Conservation (phyloP, 2,888 invertebrate species). For the Noctuana brunneofusca region DNA sequence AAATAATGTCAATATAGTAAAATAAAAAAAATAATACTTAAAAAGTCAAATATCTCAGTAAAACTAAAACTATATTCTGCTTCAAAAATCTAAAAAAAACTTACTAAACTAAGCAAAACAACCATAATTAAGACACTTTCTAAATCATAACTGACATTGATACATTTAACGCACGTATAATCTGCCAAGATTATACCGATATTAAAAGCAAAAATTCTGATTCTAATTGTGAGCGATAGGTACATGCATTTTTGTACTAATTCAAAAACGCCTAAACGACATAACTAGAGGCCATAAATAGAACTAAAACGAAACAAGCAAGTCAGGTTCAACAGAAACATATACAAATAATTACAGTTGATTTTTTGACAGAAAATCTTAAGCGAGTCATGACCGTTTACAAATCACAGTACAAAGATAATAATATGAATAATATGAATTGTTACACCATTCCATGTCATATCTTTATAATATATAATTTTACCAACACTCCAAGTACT, state of each 20-base stretch:
- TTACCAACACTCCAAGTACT: background rate
- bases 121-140: conserved; percentile 9
- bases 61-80: conserved; percentile 35
- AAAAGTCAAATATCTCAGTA: conserved; percentile 28
- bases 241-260: background rate
- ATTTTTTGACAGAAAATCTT: conserved; percentile 9
- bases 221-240: background rate
- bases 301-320: conserved; percentile 1
- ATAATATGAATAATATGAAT: background rate
- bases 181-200: too few relatives aligned
- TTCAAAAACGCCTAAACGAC: background rate
- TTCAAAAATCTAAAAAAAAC: conserved; percentile 35
- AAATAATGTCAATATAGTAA: conserved; percentile 11
- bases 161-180: background rate
- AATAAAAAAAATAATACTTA: conserved; percentile 13
- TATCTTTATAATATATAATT: background rate
- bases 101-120: conserved; percentile 34
- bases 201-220: background rate
- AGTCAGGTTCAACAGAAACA: conserved; percentile 8
- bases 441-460: too few relatives aligned
- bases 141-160: background rate
- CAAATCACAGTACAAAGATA: background rate
- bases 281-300: conserved; percentile 3
- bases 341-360: conserved; percentile 16
- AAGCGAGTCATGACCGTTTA: background rate